A percentile compares a stretch with the other conserved stretches of the same genome.
phyloP scores from a whole-genome alignment of 2,888 invertebrate genomes.

The Aspidapion aeneum region DNA sequence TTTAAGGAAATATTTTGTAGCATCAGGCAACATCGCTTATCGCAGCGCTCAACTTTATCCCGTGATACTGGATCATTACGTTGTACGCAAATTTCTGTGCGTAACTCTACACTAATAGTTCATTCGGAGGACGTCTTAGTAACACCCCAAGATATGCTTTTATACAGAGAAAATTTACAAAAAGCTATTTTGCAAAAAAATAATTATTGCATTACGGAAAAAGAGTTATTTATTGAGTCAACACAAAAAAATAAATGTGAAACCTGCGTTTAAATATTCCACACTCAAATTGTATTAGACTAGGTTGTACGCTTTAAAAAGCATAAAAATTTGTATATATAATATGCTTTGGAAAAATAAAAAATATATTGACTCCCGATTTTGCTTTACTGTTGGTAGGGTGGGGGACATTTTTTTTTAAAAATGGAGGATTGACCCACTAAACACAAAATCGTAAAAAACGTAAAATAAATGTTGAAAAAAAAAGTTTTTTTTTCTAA shows the following conservation, averaged over 20 bases:
- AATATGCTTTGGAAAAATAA: too few relatives aligned
- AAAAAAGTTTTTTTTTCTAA: too few relatives aligned
- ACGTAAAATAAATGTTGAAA: too few relatives aligned
- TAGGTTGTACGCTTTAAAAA: too few relatives aligned
- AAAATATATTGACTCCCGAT: too few relatives aligned
- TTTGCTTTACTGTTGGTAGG: too few relatives aligned
- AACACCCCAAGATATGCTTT: neutral
- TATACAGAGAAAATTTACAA: neutral
- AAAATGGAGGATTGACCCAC: too few relatives aligned
- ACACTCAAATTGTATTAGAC: too few relatives aligned
- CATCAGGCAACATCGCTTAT: conserved; percentile 39
- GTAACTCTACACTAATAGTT: neutral
- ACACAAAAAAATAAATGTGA: neutral
- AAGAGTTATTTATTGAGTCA: neutral
- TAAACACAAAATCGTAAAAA: too few relatives aligned
- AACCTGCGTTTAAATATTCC: neutral
- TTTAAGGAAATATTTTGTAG: conserved; percentile 74
- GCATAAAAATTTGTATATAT: too few relatives aligned
- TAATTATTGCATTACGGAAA: neutral
- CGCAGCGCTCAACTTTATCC: conserved; percentile 1
- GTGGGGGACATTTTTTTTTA: too few relatives aligned
- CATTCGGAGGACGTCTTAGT: neutral
- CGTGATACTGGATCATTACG: neutral
- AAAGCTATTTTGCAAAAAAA: neutral
- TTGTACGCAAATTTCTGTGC: neutral